Evolutionary conservation across 2,888 invertebrate species (phyloP).

Genomic region (Nephrocerus scutellatus): DNA sequence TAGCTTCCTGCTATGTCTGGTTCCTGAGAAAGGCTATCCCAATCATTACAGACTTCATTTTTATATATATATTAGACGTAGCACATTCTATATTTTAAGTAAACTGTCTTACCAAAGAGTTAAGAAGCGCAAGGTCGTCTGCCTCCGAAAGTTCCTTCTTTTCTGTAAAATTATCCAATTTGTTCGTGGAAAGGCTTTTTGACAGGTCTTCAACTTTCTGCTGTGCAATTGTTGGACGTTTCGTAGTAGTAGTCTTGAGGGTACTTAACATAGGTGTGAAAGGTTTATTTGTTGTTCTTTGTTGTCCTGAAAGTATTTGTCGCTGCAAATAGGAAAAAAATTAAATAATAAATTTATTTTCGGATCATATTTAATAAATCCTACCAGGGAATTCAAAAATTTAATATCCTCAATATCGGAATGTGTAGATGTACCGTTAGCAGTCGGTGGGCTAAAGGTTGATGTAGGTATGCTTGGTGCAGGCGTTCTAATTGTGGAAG

Average conservation of each 20-base stretch:
- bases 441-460: conserved; percentile 12
- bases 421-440: conserved; percentile 35
- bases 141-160: no score
- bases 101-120: conserved; percentile 55
- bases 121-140: conserved; percentile 56
- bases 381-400: conserved; percentile 56
- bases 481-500: conserved; percentile 11
- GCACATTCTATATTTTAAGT: neutral
- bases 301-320: conserved; percentile 19
- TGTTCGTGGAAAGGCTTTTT: conserved; percentile 18
- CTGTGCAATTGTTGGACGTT: conserved; percentile 30
- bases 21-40: no score
- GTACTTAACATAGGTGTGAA: conserved; percentile 27
- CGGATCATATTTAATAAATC: no score
- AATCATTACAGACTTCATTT: no score
- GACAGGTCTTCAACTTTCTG: conserved; percentile 33
- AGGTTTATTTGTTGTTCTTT: conserved; percentile 10
- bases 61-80: neutral
- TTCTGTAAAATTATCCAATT: no score
- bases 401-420: conserved; percentile 54
- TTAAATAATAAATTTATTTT: no score
- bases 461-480: conserved; percentile 8
- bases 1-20: no score
- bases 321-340: conserved; percentile 15
- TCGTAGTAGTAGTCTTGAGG: conserved; percentile 29